Percentiles rank a stretch among this genome's conserved stretches.
These are phyloP conservation scores for Podarcis muralis DNA, from an alignment of 2,113 vertebrate species.

Conservation along the genomic window DNA sequence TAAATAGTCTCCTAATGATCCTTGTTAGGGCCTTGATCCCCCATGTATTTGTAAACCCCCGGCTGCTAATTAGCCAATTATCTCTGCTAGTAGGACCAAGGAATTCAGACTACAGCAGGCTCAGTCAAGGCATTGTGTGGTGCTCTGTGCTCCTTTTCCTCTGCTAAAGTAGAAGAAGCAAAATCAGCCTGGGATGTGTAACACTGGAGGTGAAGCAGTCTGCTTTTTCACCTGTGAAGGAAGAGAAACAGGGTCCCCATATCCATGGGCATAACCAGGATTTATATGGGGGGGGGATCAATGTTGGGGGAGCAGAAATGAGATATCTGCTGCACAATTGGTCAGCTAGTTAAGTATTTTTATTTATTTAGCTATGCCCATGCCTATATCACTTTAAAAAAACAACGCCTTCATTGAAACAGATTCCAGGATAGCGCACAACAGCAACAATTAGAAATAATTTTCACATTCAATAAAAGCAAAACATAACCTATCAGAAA, in stretches of 20 bases:
- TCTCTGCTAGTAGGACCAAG: not conserved
- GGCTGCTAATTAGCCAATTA: conserved; percentile 21
- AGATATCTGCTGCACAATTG: too few species aligned
- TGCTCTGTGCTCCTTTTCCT: not conserved
- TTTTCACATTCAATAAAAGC: too few species aligned
- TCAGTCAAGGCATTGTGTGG: not conserved
- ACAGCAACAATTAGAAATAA: too few species aligned
- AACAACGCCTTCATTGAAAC: too few species aligned
- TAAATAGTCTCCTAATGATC: not conserved
- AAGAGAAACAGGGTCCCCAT: not conserved
- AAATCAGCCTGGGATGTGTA: not conserved
- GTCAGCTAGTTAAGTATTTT: too few species aligned
- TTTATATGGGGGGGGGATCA: too few species aligned
- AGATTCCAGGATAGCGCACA: too few species aligned
- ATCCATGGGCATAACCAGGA: too few species aligned
- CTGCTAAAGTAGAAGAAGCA: not conserved
- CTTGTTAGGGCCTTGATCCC: not conserved
- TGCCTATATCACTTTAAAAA: not conserved
- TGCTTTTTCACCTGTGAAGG: not conserved
- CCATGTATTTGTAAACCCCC: not conserved
- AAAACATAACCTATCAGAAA: too few species aligned
- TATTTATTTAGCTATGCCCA: too few species aligned
- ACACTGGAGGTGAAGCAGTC: not conserved
- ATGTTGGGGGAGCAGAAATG: too few species aligned
- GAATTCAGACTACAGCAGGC: not conserved